Percentiles rank a stretch among this genome's conserved stretches.
Conservation (phyloP, 2,888 invertebrate species). For the Andrena dorsata region DNA sequence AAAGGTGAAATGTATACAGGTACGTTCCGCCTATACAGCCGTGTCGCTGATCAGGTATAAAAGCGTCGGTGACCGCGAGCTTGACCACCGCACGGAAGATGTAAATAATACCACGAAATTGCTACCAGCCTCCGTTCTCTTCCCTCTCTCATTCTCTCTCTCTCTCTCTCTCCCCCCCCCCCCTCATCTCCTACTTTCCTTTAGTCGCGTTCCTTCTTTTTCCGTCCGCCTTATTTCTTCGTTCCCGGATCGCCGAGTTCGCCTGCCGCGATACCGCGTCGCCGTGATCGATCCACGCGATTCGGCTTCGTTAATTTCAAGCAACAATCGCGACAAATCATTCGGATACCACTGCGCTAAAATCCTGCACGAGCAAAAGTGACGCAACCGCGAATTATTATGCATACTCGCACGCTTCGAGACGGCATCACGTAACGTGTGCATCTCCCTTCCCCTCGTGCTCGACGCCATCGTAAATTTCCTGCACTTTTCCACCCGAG, state of each 20-base stretch:
- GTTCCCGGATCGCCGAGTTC: background rate
- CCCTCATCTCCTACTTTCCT: background rate
- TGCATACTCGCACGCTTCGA: background rate
- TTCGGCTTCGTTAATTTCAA: background rate
- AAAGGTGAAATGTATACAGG: conserved; percentile 73
- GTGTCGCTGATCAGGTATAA: conserved; percentile 62
- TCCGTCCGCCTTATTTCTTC: background rate
- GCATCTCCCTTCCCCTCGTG: background rate
- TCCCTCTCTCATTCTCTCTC: conserved; percentile 25
- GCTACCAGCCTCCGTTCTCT: conserved; percentile 73
- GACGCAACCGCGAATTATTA: background rate
- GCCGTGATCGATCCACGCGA: conserved; percentile 21
- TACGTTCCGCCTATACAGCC: conserved; percentile 59
- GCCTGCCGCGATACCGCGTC: background rate
- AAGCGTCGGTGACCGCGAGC: conserved; percentile 60
- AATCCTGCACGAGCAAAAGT: background rate
- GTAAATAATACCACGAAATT: conserved; percentile 80
- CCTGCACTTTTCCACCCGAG: background rate
- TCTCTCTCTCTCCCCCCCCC: too few relatives aligned
- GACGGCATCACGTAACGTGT: background rate
- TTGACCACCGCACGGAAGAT: conserved; percentile 70
- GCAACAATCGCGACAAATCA: background rate
- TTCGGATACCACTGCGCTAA: too few relatives aligned
- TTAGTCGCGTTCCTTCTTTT: background rate
- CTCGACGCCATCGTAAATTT: background rate